phyloP scores from a whole-genome alignment of 2,888 invertebrate genomes.

The Campopleginae sp. region DNA sequence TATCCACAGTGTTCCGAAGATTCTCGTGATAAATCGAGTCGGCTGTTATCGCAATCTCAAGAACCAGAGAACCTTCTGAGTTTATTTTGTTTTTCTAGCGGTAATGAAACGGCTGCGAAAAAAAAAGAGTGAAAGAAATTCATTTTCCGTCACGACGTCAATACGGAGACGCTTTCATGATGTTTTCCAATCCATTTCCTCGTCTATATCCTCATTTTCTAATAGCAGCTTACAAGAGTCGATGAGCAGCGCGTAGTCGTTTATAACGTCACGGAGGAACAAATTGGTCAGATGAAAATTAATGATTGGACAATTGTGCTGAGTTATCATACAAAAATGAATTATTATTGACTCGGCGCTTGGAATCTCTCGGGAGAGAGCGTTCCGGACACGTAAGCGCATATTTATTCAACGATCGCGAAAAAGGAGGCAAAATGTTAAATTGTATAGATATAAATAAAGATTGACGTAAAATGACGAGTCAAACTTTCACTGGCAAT shows the following conservation, averaged over 20 bases:
- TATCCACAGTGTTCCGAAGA: constrained; percentile 24
- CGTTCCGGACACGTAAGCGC: background rate
- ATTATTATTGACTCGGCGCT: constrained; percentile 50
- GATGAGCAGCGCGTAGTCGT: background rate
- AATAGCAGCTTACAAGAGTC: background rate
- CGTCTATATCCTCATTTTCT: background rate
- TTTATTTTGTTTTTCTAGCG: background rate
- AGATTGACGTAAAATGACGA: constrained; percentile 20
- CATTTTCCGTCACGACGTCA: background rate
- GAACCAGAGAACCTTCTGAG: background rate
- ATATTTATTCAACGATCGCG: constrained; percentile 30
- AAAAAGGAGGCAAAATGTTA: constrained; percentile 2
- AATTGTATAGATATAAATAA: background rate
- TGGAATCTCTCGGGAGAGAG: constrained; percentile 32
- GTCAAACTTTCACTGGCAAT: constrained; percentile 62
- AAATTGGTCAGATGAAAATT: background rate
- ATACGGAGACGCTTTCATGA: background rate
- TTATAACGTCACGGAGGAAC: background rate
- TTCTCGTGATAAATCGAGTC: constrained; percentile 60
- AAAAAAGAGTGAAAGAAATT: background rate
- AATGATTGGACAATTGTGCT: background rate
- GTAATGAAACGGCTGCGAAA: background rate
- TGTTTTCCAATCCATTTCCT: background rate
- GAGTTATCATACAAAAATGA: constrained; percentile 27
- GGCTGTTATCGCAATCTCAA: constrained; percentile 52